Percentiles rank a stretch among this genome's conserved stretches.
Evolutionary conservation across 1,140 invertebrate genomes (phyloP).

Genomic region (Drosophila ananassae): DNA sequence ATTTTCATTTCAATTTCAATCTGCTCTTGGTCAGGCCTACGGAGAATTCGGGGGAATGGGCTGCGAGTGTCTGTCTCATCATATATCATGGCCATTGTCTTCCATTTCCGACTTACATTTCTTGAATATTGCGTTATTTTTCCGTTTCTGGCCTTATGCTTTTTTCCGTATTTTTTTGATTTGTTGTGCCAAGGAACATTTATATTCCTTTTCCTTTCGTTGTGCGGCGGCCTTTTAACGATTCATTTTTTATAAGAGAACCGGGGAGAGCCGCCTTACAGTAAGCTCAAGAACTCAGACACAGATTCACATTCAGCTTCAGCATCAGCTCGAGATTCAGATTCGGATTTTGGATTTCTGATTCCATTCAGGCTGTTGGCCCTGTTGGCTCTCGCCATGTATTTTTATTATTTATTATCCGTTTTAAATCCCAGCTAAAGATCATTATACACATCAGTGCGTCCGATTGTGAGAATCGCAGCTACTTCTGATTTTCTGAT

Average conservation of each 20-base stretch:
- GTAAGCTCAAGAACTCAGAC: conserved; percentile 45
- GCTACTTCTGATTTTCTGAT: conserved; percentile 79
- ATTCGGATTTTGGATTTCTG: conserved; percentile 1
- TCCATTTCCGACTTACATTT: conserved; percentile 52
- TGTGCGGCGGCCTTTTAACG: conserved; percentile 72
- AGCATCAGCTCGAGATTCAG: neutral
- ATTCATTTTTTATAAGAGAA: conserved; percentile 76
- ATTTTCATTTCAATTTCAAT: conserved; percentile 40
- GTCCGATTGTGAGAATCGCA: conserved; percentile 80
- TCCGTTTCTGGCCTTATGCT: conserved; percentile 39
- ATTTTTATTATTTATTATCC: conserved; percentile 83
- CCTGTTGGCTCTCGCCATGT: conserved; percentile 48
- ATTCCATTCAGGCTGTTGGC: conserved; percentile 37
- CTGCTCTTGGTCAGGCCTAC: conserved; percentile 22
- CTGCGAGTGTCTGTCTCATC: conserved; percentile 29
- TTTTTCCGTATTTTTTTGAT: conserved; percentile 53
- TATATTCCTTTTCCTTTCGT: conserved; percentile 69
- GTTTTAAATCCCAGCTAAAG: conserved; percentile 82
- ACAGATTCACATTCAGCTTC: neutral
- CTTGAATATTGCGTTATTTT: conserved; percentile 55
- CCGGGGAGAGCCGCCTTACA: conserved; percentile 43
- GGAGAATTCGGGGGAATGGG: neutral
- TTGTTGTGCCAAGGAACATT: conserved; percentile 72
- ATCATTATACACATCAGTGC: conserved; percentile 83
- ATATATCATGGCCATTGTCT: conserved; percentile 72